Conservation (phyloP, 2,888 invertebrate genomes). For the Epinotia nisella region DNA sequence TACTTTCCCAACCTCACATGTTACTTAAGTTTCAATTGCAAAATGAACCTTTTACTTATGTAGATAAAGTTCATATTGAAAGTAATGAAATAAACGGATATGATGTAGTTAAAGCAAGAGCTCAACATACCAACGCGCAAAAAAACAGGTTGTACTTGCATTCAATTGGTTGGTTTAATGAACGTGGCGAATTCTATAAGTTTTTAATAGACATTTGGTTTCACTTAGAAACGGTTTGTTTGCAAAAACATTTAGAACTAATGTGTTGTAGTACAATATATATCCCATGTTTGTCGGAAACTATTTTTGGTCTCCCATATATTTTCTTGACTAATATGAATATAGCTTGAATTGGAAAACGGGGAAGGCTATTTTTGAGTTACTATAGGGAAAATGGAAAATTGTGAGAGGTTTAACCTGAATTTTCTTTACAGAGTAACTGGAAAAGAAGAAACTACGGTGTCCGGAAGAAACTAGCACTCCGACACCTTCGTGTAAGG, state of each 20-base stretch:
- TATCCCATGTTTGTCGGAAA: too few species aligned
- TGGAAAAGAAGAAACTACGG: background rate
- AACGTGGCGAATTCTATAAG: constrained; percentile 34
- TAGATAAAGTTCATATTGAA: background rate
- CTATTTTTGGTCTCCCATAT: too few species aligned
- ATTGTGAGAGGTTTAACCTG: background rate
- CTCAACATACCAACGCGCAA: constrained; percentile 34
- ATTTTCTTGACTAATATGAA: too few species aligned
- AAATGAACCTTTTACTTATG: background rate
- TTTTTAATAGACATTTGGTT: constrained; percentile 24
- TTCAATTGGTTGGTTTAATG: constrained; percentile 33
- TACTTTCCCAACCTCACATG: constrained; percentile 4
- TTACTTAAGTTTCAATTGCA: background rate
- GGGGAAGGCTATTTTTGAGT: too few species aligned
- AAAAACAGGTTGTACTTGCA: constrained; percentile 27
- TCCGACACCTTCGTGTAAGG: background rate
- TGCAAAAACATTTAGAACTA: background rate
- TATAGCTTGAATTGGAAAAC: too few species aligned
- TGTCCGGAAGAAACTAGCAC: background rate
- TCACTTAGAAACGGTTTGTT: background rate
- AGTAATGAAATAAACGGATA: background rate
- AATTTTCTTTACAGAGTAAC: background rate
- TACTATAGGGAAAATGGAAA: too few species aligned
- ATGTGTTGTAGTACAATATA: too few species aligned
- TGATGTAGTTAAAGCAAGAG: background rate